A percentile compares a stretch with the other conserved stretches of the same genome.
phyloP scores from a whole-genome alignment of 2,797 vertebrate genomes.

The Sebastes diploproa region DNA sequence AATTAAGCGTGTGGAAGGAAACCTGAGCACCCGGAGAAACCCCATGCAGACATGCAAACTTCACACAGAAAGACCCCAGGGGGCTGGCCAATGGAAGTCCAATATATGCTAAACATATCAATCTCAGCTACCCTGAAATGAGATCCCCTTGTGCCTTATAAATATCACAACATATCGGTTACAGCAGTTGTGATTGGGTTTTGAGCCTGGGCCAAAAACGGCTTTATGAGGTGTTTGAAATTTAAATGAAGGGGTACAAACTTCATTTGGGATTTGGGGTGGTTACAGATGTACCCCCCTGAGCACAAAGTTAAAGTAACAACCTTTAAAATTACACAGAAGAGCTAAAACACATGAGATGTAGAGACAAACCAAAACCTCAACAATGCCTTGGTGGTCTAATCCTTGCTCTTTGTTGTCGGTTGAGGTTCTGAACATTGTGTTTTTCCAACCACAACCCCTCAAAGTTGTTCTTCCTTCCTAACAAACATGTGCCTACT shows the following conservation, averaged over 20 bases:
- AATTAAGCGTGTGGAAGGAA: background rate
- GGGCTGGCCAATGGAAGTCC: background rate
- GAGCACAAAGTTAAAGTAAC: slow-evolving; percentile 23
- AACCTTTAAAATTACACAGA: slow-evolving; percentile 48
- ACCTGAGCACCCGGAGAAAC: background rate
- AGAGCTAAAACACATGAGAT: slow-evolving; percentile 15
- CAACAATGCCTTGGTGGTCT: slow-evolving; percentile 62
- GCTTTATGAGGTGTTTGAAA: slow-evolving; percentile 67
- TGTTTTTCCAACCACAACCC: slow-evolving; percentile 32
- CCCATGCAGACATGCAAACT: too few relatives aligned
- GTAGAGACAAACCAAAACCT: slow-evolving; percentile 52
- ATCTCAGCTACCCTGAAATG: slow-evolving; percentile 44
- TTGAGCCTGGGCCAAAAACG: slow-evolving; percentile 58
- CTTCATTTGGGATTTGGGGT: slow-evolving; percentile 35
- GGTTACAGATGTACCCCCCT: slow-evolving; percentile 27
- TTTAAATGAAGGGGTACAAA: slow-evolving; percentile 49
- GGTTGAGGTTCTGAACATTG: slow-evolving; percentile 13
- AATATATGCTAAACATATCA: slow-evolving; percentile 59
- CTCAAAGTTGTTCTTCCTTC: slow-evolving; percentile 53
- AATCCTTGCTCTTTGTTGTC: slow-evolving; percentile 43
- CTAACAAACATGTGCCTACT: slow-evolving; percentile 35
- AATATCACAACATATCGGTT: slow-evolving; percentile 60
- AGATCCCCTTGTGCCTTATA: slow-evolving; percentile 37
- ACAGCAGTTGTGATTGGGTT: slow-evolving; percentile 58
- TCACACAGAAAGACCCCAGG: background rate